Evolutionary conservation across 1,140 invertebrate genomes (phyloP).

Genomic region (Philopotamus ludificatus): DNA sequence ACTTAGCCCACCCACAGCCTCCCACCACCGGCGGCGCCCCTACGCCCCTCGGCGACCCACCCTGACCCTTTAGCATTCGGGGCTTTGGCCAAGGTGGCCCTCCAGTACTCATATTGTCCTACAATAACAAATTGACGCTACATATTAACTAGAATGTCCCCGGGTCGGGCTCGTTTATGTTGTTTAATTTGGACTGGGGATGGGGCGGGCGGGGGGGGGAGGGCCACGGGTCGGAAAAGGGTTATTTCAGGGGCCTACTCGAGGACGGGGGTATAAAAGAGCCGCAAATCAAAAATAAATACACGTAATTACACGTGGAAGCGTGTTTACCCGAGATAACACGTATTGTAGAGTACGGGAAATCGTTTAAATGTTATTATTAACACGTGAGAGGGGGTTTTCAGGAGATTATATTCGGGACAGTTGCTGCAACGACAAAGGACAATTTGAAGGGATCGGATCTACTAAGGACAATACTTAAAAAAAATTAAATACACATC

Average conservation of each 20-base stretch:
- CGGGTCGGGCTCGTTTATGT: background rate
- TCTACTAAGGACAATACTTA: too few relatives aligned
- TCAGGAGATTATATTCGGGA: too few relatives aligned
- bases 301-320: background rate
- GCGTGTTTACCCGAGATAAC: background rate
- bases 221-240: constrained; percentile 13
- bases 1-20: constrained; percentile 31
- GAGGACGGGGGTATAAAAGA: background rate
- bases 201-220: background rate
- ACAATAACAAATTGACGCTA: constrained; percentile 39
- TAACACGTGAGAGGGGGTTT: too few relatives aligned
- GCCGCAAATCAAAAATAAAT: background rate
- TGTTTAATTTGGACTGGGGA: background rate
- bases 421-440: too few relatives aligned
- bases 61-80: constrained; percentile 1
- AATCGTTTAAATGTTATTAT: too few relatives aligned
- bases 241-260: constrained; percentile 11
- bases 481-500: too few relatives aligned
- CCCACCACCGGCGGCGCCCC: background rate
- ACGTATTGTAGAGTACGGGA: too few relatives aligned
- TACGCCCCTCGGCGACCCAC: background rate
- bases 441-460: too few relatives aligned
- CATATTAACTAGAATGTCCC: constrained; percentile 31
- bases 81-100: constrained; percentile 16
- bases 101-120: constrained; percentile 31